phyloP scores from a whole-genome alignment of 2,113 vertebrate species.

The Centrocercus urophasianus region DNA sequence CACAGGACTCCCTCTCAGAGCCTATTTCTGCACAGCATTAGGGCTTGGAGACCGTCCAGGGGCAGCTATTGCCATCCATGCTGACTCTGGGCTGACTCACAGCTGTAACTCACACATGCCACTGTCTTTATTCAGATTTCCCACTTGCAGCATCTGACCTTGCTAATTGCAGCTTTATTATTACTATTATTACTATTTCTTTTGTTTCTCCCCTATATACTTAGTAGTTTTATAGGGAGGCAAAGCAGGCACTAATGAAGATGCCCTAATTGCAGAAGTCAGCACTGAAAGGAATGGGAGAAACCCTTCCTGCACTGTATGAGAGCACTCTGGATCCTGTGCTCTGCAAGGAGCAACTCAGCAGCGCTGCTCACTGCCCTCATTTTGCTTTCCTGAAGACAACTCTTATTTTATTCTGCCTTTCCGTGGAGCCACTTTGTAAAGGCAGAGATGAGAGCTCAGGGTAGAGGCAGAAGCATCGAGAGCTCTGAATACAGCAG shows the following conservation, averaged over 20 bases:
- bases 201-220: slow-evolving; percentile 56
- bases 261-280: background rate
- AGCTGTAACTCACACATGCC: background rate
- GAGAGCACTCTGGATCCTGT: background rate
- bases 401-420: background rate
- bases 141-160: slow-evolving; percentile 36
- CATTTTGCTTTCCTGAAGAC: background rate
- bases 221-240: slow-evolving; percentile 23
- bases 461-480: accelerated
- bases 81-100: slow-evolving; percentile 61
- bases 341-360: background rate
- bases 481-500: background rate
- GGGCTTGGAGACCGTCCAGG: slow-evolving; percentile 18
- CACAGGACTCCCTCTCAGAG: background rate
- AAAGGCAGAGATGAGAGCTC: background rate
- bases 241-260: slow-evolving; percentile 39
- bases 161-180: slow-evolving; percentile 59
- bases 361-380: accelerated
- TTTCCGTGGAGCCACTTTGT: background rate
- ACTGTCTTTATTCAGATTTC: slow-evolving; percentile 56
- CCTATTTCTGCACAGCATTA: slow-evolving; percentile 1
- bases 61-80: background rate
- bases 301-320: background rate
- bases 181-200: background rate
- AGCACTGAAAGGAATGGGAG: background rate